Percentiles rank a stretch among this genome's conserved stretches.
phyloP scores from a whole-genome alignment of 2,888 invertebrate species.

The Timema podura region DNA sequence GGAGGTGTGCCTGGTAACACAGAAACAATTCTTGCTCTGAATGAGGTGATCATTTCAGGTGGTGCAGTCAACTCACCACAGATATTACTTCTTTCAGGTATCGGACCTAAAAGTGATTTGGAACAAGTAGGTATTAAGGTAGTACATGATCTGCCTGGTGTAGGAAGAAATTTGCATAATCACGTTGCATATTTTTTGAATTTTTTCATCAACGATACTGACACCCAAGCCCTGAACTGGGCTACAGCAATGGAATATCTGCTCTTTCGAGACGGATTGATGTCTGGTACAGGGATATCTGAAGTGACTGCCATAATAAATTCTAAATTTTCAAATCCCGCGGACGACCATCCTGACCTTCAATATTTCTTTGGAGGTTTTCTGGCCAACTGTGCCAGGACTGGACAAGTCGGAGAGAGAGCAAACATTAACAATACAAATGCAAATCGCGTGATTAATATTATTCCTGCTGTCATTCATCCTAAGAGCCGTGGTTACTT shows the following conservation, averaged over 20 bases:
- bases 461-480: conserved; percentile 78
- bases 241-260: conserved; percentile 89
- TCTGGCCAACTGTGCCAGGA: conserved; percentile 78
- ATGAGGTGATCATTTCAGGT: conserved; percentile 43
- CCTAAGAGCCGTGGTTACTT: conserved; percentile 78
- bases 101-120: conserved; percentile 74
- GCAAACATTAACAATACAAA: conserved; percentile 17
- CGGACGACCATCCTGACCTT: conserved; percentile 75
- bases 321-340: conserved; percentile 70
- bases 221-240: conserved; percentile 84
- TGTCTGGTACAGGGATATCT: conserved; percentile 84
- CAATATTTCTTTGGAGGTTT: conserved; percentile 86
- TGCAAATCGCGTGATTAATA: conserved; percentile 56
- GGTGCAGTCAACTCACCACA: conserved; percentile 95
- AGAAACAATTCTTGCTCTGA: conserved; percentile 43
- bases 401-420: conserved; percentile 77
- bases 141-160: conserved; percentile 70
- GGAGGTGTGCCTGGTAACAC: conserved; percentile 47
- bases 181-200: conserved; percentile 76
- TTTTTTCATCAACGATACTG: conserved; percentile 78
- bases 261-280: conserved; percentile 79
- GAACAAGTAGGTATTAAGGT: conserved; percentile 55
- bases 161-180: conserved; percentile 81
- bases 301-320: conserved; percentile 83
- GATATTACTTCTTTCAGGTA: conserved; percentile 82